Evolutionary conservation across 2,113 vertebrate species (phyloP).

Genomic region (Crotalus horridus): DNA sequence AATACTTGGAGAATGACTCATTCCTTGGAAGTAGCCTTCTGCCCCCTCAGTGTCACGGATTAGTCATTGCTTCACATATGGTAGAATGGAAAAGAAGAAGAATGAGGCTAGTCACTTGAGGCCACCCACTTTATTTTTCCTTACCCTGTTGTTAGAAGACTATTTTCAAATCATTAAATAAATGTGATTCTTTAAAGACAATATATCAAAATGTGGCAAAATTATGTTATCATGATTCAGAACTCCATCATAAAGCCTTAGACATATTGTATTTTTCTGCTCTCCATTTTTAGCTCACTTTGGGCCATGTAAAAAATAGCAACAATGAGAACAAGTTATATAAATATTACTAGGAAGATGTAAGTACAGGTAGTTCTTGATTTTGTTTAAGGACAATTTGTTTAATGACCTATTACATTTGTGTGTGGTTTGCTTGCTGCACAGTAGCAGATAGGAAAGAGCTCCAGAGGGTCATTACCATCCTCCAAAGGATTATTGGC

Average conservation of each 20-base stretch:
- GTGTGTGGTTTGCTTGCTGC: no score
- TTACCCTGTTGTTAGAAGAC: not conserved
- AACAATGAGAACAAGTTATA: not conserved
- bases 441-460: no score
- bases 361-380: not conserved
- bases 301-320: not conserved
- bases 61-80: slow-evolving; percentile 45
- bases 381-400: not conserved
- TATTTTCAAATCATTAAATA: slow-evolving; percentile 21
- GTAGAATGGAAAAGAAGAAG: slow-evolving; percentile 43
- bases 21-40: slow-evolving; percentile 59
- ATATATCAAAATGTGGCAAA: not conserved
- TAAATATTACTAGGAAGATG: not conserved
- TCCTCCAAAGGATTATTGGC: no score
- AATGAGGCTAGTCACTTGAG: slow-evolving; percentile 30
- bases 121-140: not conserved
- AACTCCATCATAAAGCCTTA: not conserved
- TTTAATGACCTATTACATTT: no score
- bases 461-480: no score
- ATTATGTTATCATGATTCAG: not conserved
- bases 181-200: not conserved
- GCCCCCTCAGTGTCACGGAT: slow-evolving; percentile 47
- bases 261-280: not conserved
- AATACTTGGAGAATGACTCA: slow-evolving; percentile 70
- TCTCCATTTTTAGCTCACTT: not conserved